Conservation (phyloP, 2,113 vertebrate genomes). For the Prolemur simus region DNA sequence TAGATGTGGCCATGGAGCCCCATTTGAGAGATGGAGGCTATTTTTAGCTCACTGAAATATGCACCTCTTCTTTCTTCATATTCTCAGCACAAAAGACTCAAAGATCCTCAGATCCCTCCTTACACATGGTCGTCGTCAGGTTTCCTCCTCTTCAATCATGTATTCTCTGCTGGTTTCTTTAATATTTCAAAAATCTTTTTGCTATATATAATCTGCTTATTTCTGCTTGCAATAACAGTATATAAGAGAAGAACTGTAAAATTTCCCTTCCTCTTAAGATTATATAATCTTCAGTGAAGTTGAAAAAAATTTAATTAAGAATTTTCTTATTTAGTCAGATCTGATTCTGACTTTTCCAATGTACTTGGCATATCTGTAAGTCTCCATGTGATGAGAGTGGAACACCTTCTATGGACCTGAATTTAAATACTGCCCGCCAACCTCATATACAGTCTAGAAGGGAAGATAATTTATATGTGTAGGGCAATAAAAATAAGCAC, state of each 20-base stretch:
- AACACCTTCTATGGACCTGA: not conserved
- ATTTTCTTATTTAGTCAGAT: not conserved
- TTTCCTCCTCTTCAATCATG: not conserved
- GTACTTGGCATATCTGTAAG: not conserved
- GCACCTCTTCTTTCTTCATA: not conserved
- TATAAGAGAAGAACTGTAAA: not conserved
- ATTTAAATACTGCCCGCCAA: slow-evolving; percentile 40
- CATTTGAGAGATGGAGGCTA: not conserved
- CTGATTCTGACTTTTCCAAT: not conserved
- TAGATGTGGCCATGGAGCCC: not conserved
- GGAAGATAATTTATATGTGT: not conserved
- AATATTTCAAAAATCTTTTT: not conserved
- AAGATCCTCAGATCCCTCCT: not conserved
- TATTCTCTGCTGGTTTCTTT: not conserved
- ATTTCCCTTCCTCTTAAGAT: not conserved
- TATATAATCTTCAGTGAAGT: not conserved
- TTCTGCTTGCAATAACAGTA: not conserved
- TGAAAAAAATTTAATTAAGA: slow-evolving; percentile 9
- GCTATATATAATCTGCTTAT: not conserved
- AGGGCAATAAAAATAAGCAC: not conserved
- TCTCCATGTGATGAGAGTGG: not conserved
- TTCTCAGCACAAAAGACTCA: not conserved
- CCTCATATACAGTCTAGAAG: not conserved
- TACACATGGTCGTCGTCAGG: not conserved
- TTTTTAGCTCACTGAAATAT: not conserved